Conservation (phyloP, 2,797 vertebrate species). For the Enteromius radiatus region DNA sequence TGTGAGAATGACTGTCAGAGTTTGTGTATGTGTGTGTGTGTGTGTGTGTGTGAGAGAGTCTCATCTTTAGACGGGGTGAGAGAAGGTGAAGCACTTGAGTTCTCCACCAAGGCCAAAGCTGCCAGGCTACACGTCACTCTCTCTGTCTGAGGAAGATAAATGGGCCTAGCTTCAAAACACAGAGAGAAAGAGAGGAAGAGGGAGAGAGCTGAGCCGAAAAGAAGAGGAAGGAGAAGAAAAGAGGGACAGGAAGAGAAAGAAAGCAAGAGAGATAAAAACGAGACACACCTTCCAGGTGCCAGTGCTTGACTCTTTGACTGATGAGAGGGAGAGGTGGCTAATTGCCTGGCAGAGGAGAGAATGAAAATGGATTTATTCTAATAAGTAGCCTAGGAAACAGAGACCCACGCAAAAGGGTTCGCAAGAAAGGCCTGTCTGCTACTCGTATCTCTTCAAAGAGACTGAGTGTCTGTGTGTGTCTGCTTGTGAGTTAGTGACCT, state of each 20-base stretch:
- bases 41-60: background rate
- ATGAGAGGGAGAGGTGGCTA: slow-evolving; percentile 73
- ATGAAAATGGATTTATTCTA: slow-evolving; percentile 67
- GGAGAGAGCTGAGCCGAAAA: slow-evolving; percentile 69
- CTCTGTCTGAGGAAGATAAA: slow-evolving; percentile 78
- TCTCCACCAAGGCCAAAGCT: slow-evolving; percentile 69
- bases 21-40: background rate
- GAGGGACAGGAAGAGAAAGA: slow-evolving; percentile 60
- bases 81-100: slow-evolving; percentile 40
- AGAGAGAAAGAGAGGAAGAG: slow-evolving; percentile 59
- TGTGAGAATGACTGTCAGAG: background rate
- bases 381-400: slow-evolving; percentile 56
- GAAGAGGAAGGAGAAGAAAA: slow-evolving; percentile 57
- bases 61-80: slow-evolving; percentile 36
- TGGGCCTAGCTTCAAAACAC: slow-evolving; percentile 54
- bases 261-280: slow-evolving; percentile 73
- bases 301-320: slow-evolving; percentile 74
- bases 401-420: slow-evolving; percentile 35
- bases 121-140: slow-evolving; percentile 73
- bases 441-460: slow-evolving; percentile 5
- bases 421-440: slow-evolving; percentile 11
- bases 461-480: slow-evolving; percentile 25
- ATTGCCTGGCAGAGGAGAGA: slow-evolving; percentile 71
- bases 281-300: slow-evolving; percentile 71
- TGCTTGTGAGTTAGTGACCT: slow-evolving; percentile 54